A percentile compares a stretch with the other conserved stretches of the same genome.
These are phyloP conservation scores for Strongylocentrotus purpuratus DNA, from an alignment of 35 echinoderm and acorn worm species.

Conservation along the genomic window DNA sequence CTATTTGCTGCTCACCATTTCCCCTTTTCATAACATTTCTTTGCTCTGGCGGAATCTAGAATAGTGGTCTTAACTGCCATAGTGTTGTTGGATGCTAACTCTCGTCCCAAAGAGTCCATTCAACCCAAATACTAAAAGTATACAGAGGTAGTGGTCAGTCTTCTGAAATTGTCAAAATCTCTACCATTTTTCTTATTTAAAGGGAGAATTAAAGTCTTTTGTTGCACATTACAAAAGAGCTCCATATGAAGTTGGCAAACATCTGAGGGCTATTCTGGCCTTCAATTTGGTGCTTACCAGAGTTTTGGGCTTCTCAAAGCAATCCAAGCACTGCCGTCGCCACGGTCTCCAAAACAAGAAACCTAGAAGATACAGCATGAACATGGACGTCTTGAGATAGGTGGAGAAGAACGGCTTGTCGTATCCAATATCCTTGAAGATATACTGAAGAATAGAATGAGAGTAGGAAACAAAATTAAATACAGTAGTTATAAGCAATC, in stretches of 20 bases:
- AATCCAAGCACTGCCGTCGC: constrained; percentile 88
- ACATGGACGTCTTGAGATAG: constrained; percentile 95
- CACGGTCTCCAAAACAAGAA: constrained; percentile 98
- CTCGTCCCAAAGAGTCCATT: too few species aligned
- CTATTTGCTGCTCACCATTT: too few species aligned
- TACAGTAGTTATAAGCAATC: background rate
- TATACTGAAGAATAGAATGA: constrained; percentile 63
- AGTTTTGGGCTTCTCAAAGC: constrained; percentile 72
- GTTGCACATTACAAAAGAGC: background rate
- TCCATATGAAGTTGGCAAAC: background rate
- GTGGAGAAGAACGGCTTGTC: constrained; percentile 98
- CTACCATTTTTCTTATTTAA: background rate
- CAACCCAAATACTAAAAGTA: too few species aligned
- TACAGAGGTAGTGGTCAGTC: background rate
- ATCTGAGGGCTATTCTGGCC: background rate
- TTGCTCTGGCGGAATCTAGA: too few species aligned
- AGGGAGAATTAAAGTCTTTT: background rate
- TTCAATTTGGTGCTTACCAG: constrained; percentile 67
- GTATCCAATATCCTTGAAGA: constrained; percentile 84
- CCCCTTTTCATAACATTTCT: too few species aligned
- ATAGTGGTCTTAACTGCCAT: too few species aligned
- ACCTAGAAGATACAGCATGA: constrained; percentile 97
- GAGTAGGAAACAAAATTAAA: background rate
- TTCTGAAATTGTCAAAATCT: background rate
- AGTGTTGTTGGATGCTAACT: too few species aligned